Evolutionary conservation across 2,113 vertebrate genomes (phyloP).

Genomic region (Nematolebias whitei): DNA sequence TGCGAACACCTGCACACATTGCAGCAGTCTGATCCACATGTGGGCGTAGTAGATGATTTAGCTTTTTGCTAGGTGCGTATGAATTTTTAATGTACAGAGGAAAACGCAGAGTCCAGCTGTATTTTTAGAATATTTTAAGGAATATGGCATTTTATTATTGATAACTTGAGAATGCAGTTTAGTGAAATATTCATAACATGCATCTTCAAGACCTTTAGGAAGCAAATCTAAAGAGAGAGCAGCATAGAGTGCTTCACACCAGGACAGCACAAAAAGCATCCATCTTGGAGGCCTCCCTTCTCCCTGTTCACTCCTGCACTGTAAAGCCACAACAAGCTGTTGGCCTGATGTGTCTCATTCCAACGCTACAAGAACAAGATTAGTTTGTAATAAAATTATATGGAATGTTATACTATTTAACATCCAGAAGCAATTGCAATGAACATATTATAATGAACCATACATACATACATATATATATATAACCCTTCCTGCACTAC

Average conservation of each 20-base stretch:
- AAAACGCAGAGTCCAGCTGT: slow-evolving; percentile 67
- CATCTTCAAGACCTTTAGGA: slow-evolving; percentile 61
- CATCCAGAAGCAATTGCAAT: background rate
- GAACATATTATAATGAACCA: background rate
- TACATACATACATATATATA: too few species aligned
- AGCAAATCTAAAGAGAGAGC: slow-evolving; percentile 57
- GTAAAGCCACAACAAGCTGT: background rate
- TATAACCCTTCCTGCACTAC: too few species aligned
- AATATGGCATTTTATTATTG: slow-evolving; percentile 82
- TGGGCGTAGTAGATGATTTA: slow-evolving; percentile 51
- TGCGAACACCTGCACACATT: slow-evolving; percentile 44
- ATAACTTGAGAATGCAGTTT: slow-evolving; percentile 79
- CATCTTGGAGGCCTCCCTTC: background rate
- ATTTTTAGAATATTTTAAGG: slow-evolving; percentile 83
- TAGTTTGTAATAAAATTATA: too few species aligned
- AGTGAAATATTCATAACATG: slow-evolving; percentile 78
- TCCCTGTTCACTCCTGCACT: background rate
- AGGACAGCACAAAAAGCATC: slow-evolving; percentile 29
- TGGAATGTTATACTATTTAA: too few species aligned
- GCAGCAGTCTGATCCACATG: slow-evolving; percentile 31
- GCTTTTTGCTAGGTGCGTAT: slow-evolving; percentile 66
- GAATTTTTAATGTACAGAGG: slow-evolving; percentile 69
- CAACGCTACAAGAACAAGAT: background rate
- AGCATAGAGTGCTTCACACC: slow-evolving; percentile 27
- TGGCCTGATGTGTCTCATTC: background rate